These are phyloP conservation scores for Erpetoichthys calabaricus DNA, from an alignment of 2,797 vertebrate genomes.

Conservation along the genomic window DNA sequence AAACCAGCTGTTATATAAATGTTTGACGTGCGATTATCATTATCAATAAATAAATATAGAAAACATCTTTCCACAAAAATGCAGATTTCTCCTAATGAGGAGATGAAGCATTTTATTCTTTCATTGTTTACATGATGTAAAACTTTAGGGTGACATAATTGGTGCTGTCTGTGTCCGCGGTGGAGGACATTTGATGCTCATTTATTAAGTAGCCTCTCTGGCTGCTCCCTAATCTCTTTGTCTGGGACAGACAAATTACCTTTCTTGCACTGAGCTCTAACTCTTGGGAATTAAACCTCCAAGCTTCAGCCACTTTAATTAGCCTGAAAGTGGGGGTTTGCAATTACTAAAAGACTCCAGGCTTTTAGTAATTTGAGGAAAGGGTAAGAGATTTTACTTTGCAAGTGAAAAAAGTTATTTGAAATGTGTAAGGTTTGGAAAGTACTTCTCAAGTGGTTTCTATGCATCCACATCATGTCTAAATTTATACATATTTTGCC, in stretches of 20 bases:
- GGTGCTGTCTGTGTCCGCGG: constrained; percentile 62
- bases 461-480: too few species aligned
- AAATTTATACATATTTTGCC: too few species aligned
- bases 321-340: constrained; percentile 82
- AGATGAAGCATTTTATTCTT: constrained; percentile 9
- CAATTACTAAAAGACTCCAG: constrained; percentile 84
- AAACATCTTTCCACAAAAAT: too few species aligned
- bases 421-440: constrained; percentile 46
- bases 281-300: constrained; percentile 89
- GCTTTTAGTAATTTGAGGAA: constrained; percentile 80
- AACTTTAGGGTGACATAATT: constrained; percentile 65
- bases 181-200: constrained; percentile 79
- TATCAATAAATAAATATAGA: too few species aligned
- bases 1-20: too few species aligned
- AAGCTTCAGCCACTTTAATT: constrained; percentile 94
- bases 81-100: constrained; percentile 18
- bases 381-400: constrained; percentile 52
- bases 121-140: constrained; percentile 43
- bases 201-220: constrained; percentile 89
- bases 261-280: constrained; percentile 81
- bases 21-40: too few species aligned
- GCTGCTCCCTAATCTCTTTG: constrained; percentile 89
- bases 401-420: constrained; percentile 46
- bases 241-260: constrained; percentile 98
- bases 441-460: constrained; percentile 22